A percentile compares a stretch with the other conserved stretches of the same genome.
Conservation (phyloP, 2,888 invertebrate species). For the Willowsia nigromaculata region DNA sequence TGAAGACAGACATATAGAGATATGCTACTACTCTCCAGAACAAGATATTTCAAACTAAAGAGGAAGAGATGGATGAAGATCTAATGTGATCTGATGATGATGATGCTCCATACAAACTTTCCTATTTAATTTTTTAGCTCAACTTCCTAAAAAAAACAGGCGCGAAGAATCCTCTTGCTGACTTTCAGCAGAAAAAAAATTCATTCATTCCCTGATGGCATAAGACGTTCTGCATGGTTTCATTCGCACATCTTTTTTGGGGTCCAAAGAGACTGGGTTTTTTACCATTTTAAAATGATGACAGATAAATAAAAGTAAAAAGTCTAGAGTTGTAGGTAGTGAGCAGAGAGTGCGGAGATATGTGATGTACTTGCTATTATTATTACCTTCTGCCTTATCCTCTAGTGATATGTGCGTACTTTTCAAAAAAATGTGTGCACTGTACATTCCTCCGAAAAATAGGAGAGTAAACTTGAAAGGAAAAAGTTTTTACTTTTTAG, state of each 20-base stretch:
- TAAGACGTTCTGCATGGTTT: no score
- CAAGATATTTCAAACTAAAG: not conserved
- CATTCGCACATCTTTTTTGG: no score
- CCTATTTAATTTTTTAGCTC: not conserved
- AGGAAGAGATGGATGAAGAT: conserved; percentile 29
- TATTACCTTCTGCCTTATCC: not conserved
- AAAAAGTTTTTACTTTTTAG: conserved; percentile 35
- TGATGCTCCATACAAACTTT: not conserved
- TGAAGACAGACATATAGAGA: conserved; percentile 40
- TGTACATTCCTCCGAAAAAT: not conserved
- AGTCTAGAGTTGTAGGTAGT: not conserved
- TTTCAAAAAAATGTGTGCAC: not conserved
- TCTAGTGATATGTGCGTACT: no score
- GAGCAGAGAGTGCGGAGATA: not conserved
- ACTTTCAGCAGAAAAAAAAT: no score
- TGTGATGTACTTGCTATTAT: conserved; percentile 22
- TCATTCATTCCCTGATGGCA: no score
- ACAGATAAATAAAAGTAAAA: not conserved
- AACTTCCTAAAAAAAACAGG: no score
- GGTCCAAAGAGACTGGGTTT: no score
- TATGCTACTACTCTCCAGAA: not conserved
- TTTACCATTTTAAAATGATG: not conserved
- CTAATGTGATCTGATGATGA: conserved; percentile 28
- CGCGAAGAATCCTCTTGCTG: no score
- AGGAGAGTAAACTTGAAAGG: not conserved